phyloP scores from a whole-genome alignment of 2,797 vertebrate genomes.

The Knipowitschia caucasica region DNA sequence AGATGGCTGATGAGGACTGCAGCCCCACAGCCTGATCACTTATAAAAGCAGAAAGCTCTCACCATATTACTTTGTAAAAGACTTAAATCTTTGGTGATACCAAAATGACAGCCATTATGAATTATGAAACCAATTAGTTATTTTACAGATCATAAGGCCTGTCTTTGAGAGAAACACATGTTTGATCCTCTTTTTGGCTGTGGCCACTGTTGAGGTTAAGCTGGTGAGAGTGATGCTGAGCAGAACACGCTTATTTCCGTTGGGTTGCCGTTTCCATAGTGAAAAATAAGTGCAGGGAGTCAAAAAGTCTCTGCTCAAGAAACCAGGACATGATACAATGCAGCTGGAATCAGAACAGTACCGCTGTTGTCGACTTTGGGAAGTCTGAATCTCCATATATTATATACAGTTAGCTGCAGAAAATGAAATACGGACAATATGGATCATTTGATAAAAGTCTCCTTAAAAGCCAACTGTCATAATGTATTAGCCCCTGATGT shows the following conservation, averaged over 20 bases:
- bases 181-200: conserved; percentile 63
- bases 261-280: conserved; percentile 63
- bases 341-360: conserved; percentile 45
- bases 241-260: conserved; percentile 65
- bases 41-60: conserved; percentile 41
- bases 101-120: conserved; percentile 21
- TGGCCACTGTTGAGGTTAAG: conserved; percentile 41
- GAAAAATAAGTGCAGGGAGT: conserved; percentile 62
- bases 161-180: conserved; percentile 32
- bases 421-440: too few species aligned
- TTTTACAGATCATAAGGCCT: conserved; percentile 49
- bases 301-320: conserved; percentile 53
- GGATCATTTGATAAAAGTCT: too few species aligned
- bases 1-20: conserved; percentile 41
- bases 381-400: conserved; percentile 10
- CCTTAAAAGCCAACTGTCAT: too few species aligned
- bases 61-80: not conserved
- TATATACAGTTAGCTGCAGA: conserved; percentile 12
- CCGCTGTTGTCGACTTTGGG: conserved; percentile 16
- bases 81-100: not conserved
- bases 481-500: too few species aligned
- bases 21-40: conserved; percentile 52
- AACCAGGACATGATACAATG: conserved; percentile 62
- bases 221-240: conserved; percentile 58
- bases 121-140: conserved; percentile 23